Evolutionary conservation across 1,140 invertebrate genomes (phyloP), one percentile per base, ranked within the genome.

Genomic region (Heliconius himera): DNA sequence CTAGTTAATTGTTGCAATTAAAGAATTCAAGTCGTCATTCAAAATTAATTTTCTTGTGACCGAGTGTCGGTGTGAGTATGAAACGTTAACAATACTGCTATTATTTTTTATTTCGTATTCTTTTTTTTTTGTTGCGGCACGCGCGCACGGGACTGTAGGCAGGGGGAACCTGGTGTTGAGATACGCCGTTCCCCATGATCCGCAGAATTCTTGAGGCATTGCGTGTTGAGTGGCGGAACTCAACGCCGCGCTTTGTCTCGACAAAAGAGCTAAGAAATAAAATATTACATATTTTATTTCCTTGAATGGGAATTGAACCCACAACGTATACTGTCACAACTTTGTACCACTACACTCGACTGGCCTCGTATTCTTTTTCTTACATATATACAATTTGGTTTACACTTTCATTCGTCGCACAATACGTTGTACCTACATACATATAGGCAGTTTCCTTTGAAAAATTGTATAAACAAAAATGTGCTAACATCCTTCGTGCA

Each of bases 11-110:
- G 60, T 66, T 13, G 22, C 60, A 66, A 66, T 66, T 66, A 66
- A 66, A 66, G 60, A 66, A 66, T 66, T 11, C 3, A 11, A 66
- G 60, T 3, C 54, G 51, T 76, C 74, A 76, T 76, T 38, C 41
- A 26, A 46, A 76, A 66, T 76, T 29, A 76, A 66, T 76, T 76
- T 56, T 16, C 73, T 26, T 18, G 74, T 66, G 60, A 66, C 26
- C 49, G 26, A 29, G 26, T 16, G 9, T n/a, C 20, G 8, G 60
- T 66, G 54, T 56, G n/a, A 11, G n/a, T 56, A 3, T 56, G 54
- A 56, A n/a, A 56, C n/a, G 54, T 56, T 56, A 22, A 56, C 49
- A 51, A 51, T 51, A 51, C 49, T 51, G 49, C 49, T 51, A 60
- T 22, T 60, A 60, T 60, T 60, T 22, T 36, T 60, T 60, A 60